phyloP scores from a whole-genome alignment of 2,888 invertebrate genomes.

The Augiades crinisus region DNA sequence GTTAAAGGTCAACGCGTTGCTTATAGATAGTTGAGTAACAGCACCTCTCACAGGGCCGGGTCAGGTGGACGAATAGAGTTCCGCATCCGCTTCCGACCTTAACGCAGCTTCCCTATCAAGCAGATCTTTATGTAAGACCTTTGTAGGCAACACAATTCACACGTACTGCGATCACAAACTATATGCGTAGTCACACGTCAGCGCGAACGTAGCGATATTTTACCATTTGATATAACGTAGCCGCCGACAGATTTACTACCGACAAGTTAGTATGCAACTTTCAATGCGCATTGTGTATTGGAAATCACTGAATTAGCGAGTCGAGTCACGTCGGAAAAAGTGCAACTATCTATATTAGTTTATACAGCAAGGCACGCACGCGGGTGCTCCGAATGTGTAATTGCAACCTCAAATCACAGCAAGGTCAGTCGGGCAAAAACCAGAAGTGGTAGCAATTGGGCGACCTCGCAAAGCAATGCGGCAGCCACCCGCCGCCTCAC shows the following conservation, averaged over 20 bases:
- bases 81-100: conserved; percentile 72
- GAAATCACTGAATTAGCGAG: conserved; percentile 33
- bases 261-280: conserved; percentile 18
- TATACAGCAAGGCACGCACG: conserved; percentile 35
- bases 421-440: conserved; percentile 67
- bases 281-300: conserved; percentile 31
- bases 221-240: conserved; percentile 2
- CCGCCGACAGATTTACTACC: conserved; percentile 12
- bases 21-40: conserved; percentile 66
- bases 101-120: neutral
- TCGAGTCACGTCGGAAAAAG: conserved; percentile 67
- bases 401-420: conserved; percentile 61
- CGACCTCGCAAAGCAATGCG: conserved; percentile 64
- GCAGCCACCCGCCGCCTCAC: conserved; percentile 37
- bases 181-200: neutral
- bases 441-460: conserved; percentile 63
- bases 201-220: neutral
- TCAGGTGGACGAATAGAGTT: conserved; percentile 52
- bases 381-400: conserved; percentile 56
- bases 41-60: conserved; percentile 62
- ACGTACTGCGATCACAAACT: neutral
- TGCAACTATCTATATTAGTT: conserved; percentile 64
- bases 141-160: neutral
- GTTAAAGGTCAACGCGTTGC: conserved; percentile 62
- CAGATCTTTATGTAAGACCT: neutral